Evolutionary conservation across 2,113 vertebrate genomes (phyloP), one percentile per base, ranked within the genome.

Genomic region (Heterotis niloticus): DNA sequence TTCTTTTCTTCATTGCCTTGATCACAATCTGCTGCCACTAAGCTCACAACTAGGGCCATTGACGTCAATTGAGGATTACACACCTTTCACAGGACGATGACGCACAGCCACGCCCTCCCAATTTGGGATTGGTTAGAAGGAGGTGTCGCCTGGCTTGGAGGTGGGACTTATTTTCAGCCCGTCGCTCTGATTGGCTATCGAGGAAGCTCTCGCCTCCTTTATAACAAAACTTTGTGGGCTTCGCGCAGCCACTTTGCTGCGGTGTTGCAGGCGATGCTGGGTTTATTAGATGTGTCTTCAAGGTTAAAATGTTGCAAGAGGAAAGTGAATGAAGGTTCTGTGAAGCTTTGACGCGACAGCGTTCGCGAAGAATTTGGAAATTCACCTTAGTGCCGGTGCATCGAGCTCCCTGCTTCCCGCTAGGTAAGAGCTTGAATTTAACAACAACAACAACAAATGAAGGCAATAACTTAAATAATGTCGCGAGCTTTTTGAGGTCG

Each of bases 31-130:
- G 75, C 17, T 51, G n/a, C 73, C 65, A 64, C 64, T 64, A 69
- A 80, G 64, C 29, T 64, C 28, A 78, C 56, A 56, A 57, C 26
- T 56, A 26, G 5, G 20, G 69, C 60, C 82, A 81, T 29, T 89
- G 82, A 83, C 83, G 86, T 89, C 87, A 90, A 74, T 84, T n/a
- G 80, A 75, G 84, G 88, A 89, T 88, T 86, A 88, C 73, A 52
- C 68, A 52, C 68, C 28, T 75, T 70, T 56, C 23, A 23, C 24
- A 64, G 24, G 76, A 84, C 82, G 73, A 26, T 67, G 34, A 75
- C 56, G 20, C 24, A 28, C 11, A 72, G 82, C 82, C 78, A 75
- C 68, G 29, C 34, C 62, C 26, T n/a, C 13, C 5, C 0, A 12
- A 16, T 17, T 20, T 28, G 16, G 59, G 70, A 85, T 86, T 79